A percentile compares a stretch with the other conserved stretches of the same genome.
Conservation (phyloP, 2,888 invertebrate genomes). For the Leptinotarsa juncta region DNA sequence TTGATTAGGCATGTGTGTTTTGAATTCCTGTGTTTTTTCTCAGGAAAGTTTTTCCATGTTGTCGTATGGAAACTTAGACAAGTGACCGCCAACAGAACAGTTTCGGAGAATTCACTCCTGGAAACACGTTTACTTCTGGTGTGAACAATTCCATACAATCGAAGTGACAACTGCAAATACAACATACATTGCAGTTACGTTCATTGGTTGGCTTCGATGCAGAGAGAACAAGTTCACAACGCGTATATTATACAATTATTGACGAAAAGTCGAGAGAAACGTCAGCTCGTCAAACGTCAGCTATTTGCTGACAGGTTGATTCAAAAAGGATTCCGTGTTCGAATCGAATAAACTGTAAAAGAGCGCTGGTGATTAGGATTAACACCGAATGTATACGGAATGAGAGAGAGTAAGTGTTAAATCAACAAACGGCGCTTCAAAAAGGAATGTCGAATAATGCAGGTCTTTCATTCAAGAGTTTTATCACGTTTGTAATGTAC, state of each 20-base stretch:
- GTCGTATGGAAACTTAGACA: too few species aligned
- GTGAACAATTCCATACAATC: background rate
- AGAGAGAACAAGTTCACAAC: constrained; percentile 37
- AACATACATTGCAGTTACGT: constrained; percentile 23
- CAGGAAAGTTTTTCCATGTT: too few species aligned
- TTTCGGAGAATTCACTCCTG: background rate
- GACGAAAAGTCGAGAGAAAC: background rate
- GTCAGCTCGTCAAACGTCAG: constrained; percentile 13
- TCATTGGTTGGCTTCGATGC: constrained; percentile 31
- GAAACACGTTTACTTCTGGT: background rate
- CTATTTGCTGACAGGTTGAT: background rate
- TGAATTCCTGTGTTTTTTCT: background rate
- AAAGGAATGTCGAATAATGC: background rate
- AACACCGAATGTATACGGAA: background rate
- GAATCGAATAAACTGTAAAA: background rate
- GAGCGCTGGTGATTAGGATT: background rate
- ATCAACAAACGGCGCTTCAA: background rate
- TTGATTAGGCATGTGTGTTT: background rate
- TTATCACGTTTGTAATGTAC: too few species aligned
- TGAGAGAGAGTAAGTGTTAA: background rate
- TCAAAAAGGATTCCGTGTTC: constrained; percentile 1
- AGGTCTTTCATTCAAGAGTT: too few species aligned
- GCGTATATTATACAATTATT: constrained; percentile 21
- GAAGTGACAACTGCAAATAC: constrained; percentile 7
- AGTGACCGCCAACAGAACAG: too few species aligned